Conservation (phyloP, 2,888 invertebrate species). For the Catocala sponsa region DNA sequence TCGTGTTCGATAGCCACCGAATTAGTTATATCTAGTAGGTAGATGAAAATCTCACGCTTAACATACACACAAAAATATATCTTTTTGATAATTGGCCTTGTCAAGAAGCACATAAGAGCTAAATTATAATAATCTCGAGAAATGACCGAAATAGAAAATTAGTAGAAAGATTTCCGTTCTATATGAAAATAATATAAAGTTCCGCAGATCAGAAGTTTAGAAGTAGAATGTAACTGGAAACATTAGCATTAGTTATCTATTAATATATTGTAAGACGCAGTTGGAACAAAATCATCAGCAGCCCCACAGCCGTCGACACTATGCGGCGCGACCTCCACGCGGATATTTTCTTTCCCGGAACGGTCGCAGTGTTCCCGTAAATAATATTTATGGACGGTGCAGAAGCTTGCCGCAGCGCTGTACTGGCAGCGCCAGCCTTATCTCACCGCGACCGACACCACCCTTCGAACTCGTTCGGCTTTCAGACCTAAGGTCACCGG, state of each 20-base stretch:
- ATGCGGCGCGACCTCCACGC: conserved; percentile 16
- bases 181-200: no score
- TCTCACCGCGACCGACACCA: conserved; percentile 50
- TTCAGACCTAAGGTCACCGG: conserved; percentile 74
- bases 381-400: conserved; percentile 28
- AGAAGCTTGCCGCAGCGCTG: conserved; percentile 43
- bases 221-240: conserved; percentile 5
- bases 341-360: conserved; percentile 19
- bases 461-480: conserved; percentile 58
- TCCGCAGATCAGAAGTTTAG: background rate
- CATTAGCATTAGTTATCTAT: conserved; percentile 18
- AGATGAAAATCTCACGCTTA: no score
- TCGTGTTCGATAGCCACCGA: no score
- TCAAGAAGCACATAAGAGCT: no score
- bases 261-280: conserved; percentile 15
- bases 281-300: conserved; percentile 15
- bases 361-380: conserved; percentile 20
- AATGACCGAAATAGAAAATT: no score
- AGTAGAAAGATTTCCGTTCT: background rate
- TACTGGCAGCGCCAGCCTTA: conserved; percentile 31
- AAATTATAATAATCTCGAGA: no score
- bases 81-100: no score
- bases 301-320: conserved; percentile 13
- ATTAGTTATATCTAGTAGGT: no score
- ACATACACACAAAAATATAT: no score